Percentiles rank a stretch among this genome's conserved stretches.
phyloP scores from a whole-genome alignment of 2,888 invertebrate genomes.

The Pristionchus mayeri region DNA sequence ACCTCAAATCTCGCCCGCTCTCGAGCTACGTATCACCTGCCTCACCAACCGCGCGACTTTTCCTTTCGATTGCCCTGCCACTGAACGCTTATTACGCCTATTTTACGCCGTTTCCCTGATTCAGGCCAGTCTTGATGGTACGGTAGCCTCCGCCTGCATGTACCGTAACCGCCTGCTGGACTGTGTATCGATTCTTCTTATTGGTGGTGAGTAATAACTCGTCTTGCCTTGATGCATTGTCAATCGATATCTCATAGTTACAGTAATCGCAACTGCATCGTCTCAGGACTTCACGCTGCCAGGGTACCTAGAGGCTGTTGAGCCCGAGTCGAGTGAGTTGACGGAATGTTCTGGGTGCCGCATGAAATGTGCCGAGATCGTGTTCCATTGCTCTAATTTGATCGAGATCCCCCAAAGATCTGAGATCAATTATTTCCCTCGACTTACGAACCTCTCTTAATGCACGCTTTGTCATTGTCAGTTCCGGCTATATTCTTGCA shows the following conservation, averaged over 20 bases:
- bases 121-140: not conserved
- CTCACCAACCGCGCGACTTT: not conserved
- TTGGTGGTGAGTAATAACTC: not conserved
- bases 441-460: too few relatives aligned
- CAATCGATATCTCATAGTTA: not conserved
- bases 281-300: constrained; percentile 35
- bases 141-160: constrained; percentile 31
- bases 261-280: not conserved
- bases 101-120: not conserved
- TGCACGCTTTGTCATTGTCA: too few relatives aligned
- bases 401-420: too few relatives aligned
- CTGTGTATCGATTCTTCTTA: constrained; percentile 14
- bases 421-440: too few relatives aligned
- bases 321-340: not conserved
- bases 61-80: not conserved
- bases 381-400: too few relatives aligned
- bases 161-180: constrained; percentile 9
- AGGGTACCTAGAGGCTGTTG: constrained; percentile 15
- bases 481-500: too few relatives aligned
- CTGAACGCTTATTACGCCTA: too few relatives aligned
- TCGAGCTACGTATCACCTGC: not conserved
- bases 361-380: too few relatives aligned
- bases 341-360: too few relatives aligned
- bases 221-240: not conserved
- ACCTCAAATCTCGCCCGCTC: not conserved